phyloP scores from a whole-genome alignment of 2,888 invertebrate species.

The Ophion costatus region DNA sequence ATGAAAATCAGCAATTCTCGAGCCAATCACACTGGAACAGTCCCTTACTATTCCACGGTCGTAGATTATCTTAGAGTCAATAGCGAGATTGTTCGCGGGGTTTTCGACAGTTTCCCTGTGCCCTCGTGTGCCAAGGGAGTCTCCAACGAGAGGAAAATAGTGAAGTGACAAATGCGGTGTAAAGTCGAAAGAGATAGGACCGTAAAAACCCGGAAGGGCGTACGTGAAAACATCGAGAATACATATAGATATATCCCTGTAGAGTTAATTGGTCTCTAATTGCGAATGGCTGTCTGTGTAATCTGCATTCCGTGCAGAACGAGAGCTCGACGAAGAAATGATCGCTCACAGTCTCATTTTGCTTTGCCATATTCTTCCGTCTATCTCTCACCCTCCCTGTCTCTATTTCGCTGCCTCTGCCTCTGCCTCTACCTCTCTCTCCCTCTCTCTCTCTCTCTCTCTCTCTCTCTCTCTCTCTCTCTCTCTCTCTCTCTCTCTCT shows the following conservation, averaged over 20 bases:
- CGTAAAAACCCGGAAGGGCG: too few species aligned
- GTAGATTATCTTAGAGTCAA: too few species aligned
- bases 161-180: too few species aligned
- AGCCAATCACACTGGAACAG: too few species aligned
- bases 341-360: slow-evolving; percentile 5
- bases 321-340: slow-evolving; percentile 33
- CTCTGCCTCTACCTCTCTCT: too few species aligned
- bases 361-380: slow-evolving; percentile 1
- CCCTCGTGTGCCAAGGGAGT: too few species aligned
- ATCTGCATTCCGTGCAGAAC: not conserved
- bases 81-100: too few species aligned
- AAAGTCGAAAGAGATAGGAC: too few species aligned
- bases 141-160: too few species aligned
- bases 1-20: too few species aligned
- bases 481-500: not conserved
- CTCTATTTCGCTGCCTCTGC: not conserved
- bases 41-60: too few species aligned
- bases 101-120: too few species aligned
- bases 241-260: not conserved
- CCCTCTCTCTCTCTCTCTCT: not conserved
- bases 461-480: not conserved
- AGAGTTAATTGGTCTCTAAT: slow-evolving; percentile 37
- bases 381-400: not conserved
- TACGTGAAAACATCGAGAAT: not conserved
- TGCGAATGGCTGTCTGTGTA: slow-evolving; percentile 17